Evolutionary conservation across 2,113 vertebrate genomes (phyloP), one percentile per base, ranked within the genome.

Genomic region (Camarhynchus parvulus): DNA sequence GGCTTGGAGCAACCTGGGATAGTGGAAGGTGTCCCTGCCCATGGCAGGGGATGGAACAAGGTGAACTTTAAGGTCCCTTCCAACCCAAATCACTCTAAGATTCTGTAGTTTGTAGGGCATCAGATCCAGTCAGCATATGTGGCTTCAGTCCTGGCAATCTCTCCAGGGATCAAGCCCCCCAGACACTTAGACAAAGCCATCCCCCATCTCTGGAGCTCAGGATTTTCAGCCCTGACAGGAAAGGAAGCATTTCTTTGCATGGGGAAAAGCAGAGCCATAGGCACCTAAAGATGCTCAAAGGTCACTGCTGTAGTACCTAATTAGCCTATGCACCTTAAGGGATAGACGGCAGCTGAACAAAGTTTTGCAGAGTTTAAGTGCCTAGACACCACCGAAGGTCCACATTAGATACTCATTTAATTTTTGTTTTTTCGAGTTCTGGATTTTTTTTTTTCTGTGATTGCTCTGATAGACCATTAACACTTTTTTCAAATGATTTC

Each of bases 401-500:
- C 72, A 52, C 14, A 24, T 90, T 83, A 92, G 64, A 85, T 67
- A 83, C 42, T 80, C 37, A 69, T 75, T 74, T 74, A 69, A 66
- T 90, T 90, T 86, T 44, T 35, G 3, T 4, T 56, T 91, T 90
- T 55, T 76, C 72, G 30, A 85, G 72, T 69, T 85, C 70, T 79
- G 41, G 21, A 69, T 42, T 68, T 44, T 42, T 59, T 56, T 46
- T 86, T 86, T 86, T 77, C 69, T 89, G 75, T 75, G 33, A 78
- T 96, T 91, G 70, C 53, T 94, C 81, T 93, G 91, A 85, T 93
- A 90, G 89, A 92, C 78, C 87, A 85, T 91, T 96, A 94, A 87
- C 91, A 95, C 83, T 94, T 93, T 94, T 96, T 95, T 80, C 81
- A 87, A 94, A 70, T 94, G 22, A 92, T 96, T 95, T 96, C 80